Percentiles rank a stretch among this genome's conserved stretches.
Conservation (phyloP, 92 coral and sea anemone species). For the Zoanthus sansibaricus region DNA sequence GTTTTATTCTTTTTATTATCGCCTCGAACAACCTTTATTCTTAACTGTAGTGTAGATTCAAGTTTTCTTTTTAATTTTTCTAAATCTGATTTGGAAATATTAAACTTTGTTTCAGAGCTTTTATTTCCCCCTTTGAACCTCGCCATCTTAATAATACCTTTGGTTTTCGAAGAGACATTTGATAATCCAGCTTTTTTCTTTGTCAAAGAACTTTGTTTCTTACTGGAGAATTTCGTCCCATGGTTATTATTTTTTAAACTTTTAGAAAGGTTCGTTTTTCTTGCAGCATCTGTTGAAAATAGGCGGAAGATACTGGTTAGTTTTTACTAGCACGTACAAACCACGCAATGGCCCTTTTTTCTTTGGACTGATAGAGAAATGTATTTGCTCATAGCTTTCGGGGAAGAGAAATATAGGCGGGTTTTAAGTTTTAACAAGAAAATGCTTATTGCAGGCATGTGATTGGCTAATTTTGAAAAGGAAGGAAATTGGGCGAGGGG, state of each 20-base stretch:
- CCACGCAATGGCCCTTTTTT: background rate
- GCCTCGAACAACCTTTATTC: slow-evolving; percentile 29
- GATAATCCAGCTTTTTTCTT: slow-evolving; percentile 8
- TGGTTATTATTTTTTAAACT: background rate
- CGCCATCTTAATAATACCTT: background rate
- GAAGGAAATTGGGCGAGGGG: no score
- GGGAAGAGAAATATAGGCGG: no score
- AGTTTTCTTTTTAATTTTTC: slow-evolving; percentile 25
- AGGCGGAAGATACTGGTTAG: slow-evolving; percentile 10
- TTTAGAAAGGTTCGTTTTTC: slow-evolving; percentile 27
- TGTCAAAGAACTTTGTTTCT: slow-evolving; percentile 40
- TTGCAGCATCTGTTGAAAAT: slow-evolving; percentile 36
- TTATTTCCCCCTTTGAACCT: background rate
- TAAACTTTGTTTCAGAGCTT: background rate
- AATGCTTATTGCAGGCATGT: no score
- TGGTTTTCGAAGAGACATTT: slow-evolving; percentile 9
- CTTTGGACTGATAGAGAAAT: no score
- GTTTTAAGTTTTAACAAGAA: no score
- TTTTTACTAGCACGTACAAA: background rate
- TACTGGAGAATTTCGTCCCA: background rate
- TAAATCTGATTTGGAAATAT: slow-evolving; percentile 21
- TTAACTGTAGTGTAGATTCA: slow-evolving; percentile 9
- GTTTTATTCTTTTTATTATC: background rate
- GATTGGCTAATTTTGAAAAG: no score
- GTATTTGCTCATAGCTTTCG: no score